These are phyloP conservation scores for Tetragonula carbonaria DNA, from an alignment of 2,888 invertebrate species.

Conservation along the genomic window DNA sequence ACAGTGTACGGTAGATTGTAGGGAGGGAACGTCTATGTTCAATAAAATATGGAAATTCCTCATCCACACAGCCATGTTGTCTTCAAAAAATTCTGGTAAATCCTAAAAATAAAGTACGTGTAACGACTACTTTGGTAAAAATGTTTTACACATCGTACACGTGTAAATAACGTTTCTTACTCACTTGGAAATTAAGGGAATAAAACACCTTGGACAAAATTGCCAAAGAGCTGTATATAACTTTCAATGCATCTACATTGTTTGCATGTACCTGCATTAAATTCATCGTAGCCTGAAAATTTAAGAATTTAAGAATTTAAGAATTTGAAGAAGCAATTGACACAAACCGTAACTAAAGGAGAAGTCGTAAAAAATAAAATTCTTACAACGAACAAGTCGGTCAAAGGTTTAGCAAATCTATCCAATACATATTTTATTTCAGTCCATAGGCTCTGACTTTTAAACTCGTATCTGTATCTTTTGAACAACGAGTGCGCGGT, in stretches of 20 bases:
- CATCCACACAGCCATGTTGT: conserved; percentile 99
- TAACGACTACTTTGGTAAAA: no score
- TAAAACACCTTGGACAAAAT: conserved; percentile 98
- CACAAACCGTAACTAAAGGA: not conserved
- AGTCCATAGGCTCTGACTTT: conserved; percentile 96
- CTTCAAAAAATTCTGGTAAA: conserved; percentile 99
- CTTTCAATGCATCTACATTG: conserved; percentile 92
- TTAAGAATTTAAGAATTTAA: conserved; percentile 7
- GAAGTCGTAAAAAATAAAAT: conserved; percentile 31
- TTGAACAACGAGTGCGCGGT: conserved; percentile 99
- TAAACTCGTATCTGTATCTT: conserved; percentile 97
- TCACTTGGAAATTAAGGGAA: conserved; percentile 96
- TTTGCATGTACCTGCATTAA: conserved; percentile 91
- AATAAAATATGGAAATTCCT: conserved; percentile 93
- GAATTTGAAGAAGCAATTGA: conserved; percentile 3
- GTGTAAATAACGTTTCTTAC: conserved; percentile 37
- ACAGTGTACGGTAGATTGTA: conserved; percentile 86
- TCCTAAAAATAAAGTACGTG: conserved; percentile 86
- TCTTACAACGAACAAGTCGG: conserved; percentile 93
- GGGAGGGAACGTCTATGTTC: conserved; percentile 90
- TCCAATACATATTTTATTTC: conserved; percentile 99
- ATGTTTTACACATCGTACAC: not conserved
- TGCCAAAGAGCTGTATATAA: conserved; percentile 95
- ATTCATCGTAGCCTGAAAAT: conserved; percentile 91
- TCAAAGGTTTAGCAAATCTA: conserved; percentile 96